Percentiles rank a stretch among this genome's conserved stretches.
Evolutionary conservation across 2,797 vertebrate species (phyloP).

Genomic region (Cossypha heuglini): DNA sequence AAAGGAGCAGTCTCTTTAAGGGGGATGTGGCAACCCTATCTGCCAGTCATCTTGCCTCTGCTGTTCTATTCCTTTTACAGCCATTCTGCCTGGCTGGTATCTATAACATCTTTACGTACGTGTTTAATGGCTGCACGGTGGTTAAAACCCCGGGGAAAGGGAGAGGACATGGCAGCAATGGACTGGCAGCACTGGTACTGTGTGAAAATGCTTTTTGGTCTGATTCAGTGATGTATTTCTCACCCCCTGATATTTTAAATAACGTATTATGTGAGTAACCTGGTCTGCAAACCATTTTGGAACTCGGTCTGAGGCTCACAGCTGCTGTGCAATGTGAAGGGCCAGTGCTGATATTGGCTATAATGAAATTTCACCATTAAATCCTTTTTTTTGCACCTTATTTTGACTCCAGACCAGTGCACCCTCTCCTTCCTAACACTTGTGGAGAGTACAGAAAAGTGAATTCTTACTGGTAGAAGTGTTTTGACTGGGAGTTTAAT

Average conservation of each 20-base stretch:
- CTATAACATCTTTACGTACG: background rate
- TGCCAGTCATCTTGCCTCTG: slow-evolving; percentile 68
- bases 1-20: slow-evolving; percentile 73
- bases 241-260: background rate
- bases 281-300: background rate
- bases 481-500: slow-evolving; percentile 51
- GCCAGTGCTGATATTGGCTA: background rate
- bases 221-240: background rate
- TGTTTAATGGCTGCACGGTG: background rate
- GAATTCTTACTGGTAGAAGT: background rate
- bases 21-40: slow-evolving; percentile 69
- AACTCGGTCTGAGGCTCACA: background rate
- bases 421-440: fast-evolving
- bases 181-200: background rate
- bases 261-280: fast-evolving
- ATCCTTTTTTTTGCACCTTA: background rate
- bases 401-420: background rate
- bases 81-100: slow-evolving; percentile 59
- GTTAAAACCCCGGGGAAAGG: background rate
- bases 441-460: background rate
- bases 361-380: background rate
- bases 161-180: background rate
- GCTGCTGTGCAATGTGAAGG: background rate
- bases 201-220: background rate
- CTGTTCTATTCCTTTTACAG: slow-evolving; percentile 72